Base-by-base conservation (phyloP, 2,113 vertebrate genomes). In the Larimichthys crocea region DNA sequence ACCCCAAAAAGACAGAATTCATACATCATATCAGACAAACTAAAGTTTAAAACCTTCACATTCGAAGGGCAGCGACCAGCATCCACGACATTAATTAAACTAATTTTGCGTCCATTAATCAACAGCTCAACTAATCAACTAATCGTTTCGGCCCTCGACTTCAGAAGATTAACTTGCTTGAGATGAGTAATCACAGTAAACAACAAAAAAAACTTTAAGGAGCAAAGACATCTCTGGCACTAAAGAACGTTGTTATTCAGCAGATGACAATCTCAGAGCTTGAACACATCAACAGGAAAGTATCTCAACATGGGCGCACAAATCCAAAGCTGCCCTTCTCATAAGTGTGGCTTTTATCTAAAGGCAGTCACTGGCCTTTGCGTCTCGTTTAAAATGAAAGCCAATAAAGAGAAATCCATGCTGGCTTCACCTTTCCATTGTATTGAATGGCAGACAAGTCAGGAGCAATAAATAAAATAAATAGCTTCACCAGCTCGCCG, bases 391-490 rank as follows among this genome's bases (percentile, higher is more conserved):
- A n/a, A 49, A 56, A 49, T 50, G 35, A 50, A 63, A 63, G 20
- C 17, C 60, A 26, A 46, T 31, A 42, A 50, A 65, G 31, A 46
- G 22, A 35, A 59, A 52, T 68, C 44, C 0, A 14, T n/a, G 17
- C 15, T 8, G 11, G 29, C 14, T 24, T 24, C 4, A 29, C 24
- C 31, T 59, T 24, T 40, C 20, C 12, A 17, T 50, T 68, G 55
- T 5, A 9, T 3, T 56, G 12, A 12, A 15, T 8, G 14, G n/a
- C 3, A 0, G 0, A 12, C 0, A 9, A 56, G 29, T 66, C 3
- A 35, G 53, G 15, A 57, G 42, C 35, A 48, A 17, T 29, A 64
- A 60, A 62, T 61, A 17, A 74, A 57, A 63, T n/a, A 10, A 74
- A 63, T 44, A 42, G n/a, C 6, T 55, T 5, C 19, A 31, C n/a